Evolutionary conservation across 92 coral and sea anemone genomes (phyloP), one percentile per base, ranked within the genome.

Genomic region (Heliopora coerulea): DNA sequence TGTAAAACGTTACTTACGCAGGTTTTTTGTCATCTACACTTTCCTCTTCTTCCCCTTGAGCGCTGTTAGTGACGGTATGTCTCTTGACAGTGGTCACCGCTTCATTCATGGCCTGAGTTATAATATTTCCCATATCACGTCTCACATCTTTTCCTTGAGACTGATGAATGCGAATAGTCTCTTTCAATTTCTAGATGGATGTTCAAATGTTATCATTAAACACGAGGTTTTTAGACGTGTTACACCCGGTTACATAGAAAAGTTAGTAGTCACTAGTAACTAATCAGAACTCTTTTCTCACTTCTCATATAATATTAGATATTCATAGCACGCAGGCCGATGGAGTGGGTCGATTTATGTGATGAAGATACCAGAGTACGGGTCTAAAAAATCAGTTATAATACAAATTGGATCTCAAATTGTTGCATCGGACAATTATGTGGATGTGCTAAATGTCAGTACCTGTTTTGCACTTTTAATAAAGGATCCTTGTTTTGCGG

Each of bases 401-500:
- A n/a, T n/a, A n/a, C n/a, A n/a, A n/a, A n/a, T n/a, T n/a, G n/a
- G n/a, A n/a, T n/a, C n/a, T n/a, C n/a, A n/a, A n/a, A n/a, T n/a
- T n/a, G n/a, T n/a, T n/a, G n/a, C n/a, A n/a, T n/a, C n/a, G n/a
- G n/a, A n/a, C n/a, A n/a, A n/a, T n/a, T n/a, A n/a, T n/a, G n/a
- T n/a, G n/a, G n/a, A n/a, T n/a, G n/a, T n/a, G n/a, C n/a, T n/a
- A n/a, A n/a, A n/a, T n/a, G n/a, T n/a, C n/a, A n/a, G n/a, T 75
- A 95, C 99, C 99, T 95, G 95, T 82, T 95, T 95, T 19, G 99
- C 99, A 86, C 84, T 95, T 57, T 85, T 87, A 33, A 82, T 65
- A 42, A 90, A 90, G 15, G 90, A 80, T 19, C 86, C 86, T 58
- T 88, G 91, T 56, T 87, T 82, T 27, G 87, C 87, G 7, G 20